phyloP scores from a whole-genome alignment of 1,140 invertebrate species.

The Ylistrum balloti region DNA sequence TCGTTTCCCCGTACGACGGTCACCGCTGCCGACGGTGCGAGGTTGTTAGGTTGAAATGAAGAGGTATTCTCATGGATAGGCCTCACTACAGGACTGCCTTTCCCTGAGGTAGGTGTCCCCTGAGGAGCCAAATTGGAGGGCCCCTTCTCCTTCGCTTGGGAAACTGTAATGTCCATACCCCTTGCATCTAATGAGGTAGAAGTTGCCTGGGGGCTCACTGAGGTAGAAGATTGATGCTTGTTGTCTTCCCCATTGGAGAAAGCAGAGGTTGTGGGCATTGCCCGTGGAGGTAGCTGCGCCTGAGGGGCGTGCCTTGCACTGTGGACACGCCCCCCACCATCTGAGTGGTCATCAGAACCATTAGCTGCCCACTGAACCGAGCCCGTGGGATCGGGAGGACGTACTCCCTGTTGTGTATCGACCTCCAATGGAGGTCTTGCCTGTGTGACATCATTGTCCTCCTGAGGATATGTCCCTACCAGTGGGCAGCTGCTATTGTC shows the following conservation, averaged over 20 bases:
- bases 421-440: background rate
- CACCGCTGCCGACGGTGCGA: constrained; percentile 27
- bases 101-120: constrained; percentile 36
- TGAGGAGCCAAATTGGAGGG: background rate
- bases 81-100: background rate
- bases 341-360: background rate
- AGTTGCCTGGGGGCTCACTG: background rate
- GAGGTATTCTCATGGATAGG: constrained; percentile 13
- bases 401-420: constrained; percentile 2
- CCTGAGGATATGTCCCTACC: background rate
- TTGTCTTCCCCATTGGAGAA: background rate
- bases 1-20: constrained; percentile 36
- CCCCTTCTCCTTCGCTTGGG: background rate
- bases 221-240: constrained; percentile 1
- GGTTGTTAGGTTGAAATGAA: constrained; percentile 28
- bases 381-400: background rate
- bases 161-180: background rate
- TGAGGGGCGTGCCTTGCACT: background rate
- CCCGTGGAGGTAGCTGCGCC: constrained; percentile 21
- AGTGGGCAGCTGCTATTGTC: background rate
- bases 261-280: constrained; percentile 2
- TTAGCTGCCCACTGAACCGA: too few relatives aligned
- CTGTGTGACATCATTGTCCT: background rate
- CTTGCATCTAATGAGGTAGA: background rate
- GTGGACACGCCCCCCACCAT: background rate